Evolutionary conservation across 1,140 invertebrate species (phyloP), one percentile per base, ranked within the genome.

Genomic region (Drosophila sproati): DNA sequence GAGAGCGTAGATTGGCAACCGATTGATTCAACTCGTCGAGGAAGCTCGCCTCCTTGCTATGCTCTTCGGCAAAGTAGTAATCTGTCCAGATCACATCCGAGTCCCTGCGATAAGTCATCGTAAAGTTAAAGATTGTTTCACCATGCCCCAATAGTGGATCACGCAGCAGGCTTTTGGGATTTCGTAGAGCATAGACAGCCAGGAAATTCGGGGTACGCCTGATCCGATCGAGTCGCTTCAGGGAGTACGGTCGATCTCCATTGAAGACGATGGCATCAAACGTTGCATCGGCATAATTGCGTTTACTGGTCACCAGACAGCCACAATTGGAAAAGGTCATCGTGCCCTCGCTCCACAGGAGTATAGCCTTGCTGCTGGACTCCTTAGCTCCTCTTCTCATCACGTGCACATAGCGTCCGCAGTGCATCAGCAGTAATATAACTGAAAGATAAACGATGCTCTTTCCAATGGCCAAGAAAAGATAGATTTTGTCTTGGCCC

Each of bases 91-190:
- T 28, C 5, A 86, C 0, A 31, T 86, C 71, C 7, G 82, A 86
- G 12, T 86, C 82, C n/a, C 32, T 39, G 2, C 82, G 82, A 51
- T 86, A 86, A 35, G 63, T 78, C 82, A 86, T 86, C 2, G 83
- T 83, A 3, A 73, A 52, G 8, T 88, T 90, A 10, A 78, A 88
- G 1, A 10, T 2, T 0, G 32, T 0, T 29, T 12, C 12, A 3
- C 12, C 43, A 7, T 37, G 28, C 2, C 4, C 54, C 10, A 48
- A n/a, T 4, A 68, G 7, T 3, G 55, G 59, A 28, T 54, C 48
- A n/a, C 59, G 52, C 1, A 32, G 7, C 6, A 52, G 52, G 6
- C 43, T 80, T 3, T 85, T 5, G 0, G 85, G 80, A 6, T 51
- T 29, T 8, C 31, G 52, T 29, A 52, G 50, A 0, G 80, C 52